phyloP scores from a whole-genome alignment of 1,140 invertebrate species.

The Agrilus planipennis region DNA sequence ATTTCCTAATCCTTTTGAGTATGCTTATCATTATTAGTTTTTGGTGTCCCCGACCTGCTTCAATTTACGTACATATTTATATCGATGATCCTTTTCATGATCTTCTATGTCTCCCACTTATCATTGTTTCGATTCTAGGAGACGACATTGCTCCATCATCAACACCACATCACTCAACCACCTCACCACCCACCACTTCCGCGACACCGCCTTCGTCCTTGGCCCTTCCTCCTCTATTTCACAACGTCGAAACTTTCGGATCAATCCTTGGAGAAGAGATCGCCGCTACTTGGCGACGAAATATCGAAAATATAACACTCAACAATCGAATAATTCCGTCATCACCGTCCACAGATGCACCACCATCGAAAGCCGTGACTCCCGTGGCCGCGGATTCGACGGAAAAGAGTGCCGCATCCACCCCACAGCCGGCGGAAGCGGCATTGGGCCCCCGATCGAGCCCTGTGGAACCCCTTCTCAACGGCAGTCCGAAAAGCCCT shows the following conservation, averaged over 20 bases:
- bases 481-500: conserved; percentile 42
- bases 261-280: conserved; percentile 63
- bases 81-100: too few species aligned
- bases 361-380: conserved; percentile 32
- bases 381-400: conserved; percentile 30
- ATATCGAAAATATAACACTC: conserved; percentile 51
- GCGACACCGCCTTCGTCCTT: conserved; percentile 34
- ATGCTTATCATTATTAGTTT: too few species aligned
- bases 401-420: conserved; percentile 30
- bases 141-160: conserved; percentile 29
- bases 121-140: conserved; percentile 32
- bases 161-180: conserved; percentile 27
- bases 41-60: too few species aligned
- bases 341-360: conserved; percentile 21
- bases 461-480: conserved; percentile 21
- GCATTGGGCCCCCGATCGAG: conserved; percentile 18
- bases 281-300: conserved; percentile 63
- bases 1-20: too few species aligned
- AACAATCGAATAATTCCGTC: conserved; percentile 16
- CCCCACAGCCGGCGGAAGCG: conserved; percentile 26
- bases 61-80: too few species aligned
- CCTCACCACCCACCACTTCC: conserved; percentile 23
- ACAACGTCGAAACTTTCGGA: conserved; percentile 58
- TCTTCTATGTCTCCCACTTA: conserved; percentile 9
- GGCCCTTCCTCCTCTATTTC: conserved; percentile 44